These are phyloP conservation scores for Apteryx owenii DNA, from an alignment of 2,113 vertebrate species.

Conservation along the genomic window DNA sequence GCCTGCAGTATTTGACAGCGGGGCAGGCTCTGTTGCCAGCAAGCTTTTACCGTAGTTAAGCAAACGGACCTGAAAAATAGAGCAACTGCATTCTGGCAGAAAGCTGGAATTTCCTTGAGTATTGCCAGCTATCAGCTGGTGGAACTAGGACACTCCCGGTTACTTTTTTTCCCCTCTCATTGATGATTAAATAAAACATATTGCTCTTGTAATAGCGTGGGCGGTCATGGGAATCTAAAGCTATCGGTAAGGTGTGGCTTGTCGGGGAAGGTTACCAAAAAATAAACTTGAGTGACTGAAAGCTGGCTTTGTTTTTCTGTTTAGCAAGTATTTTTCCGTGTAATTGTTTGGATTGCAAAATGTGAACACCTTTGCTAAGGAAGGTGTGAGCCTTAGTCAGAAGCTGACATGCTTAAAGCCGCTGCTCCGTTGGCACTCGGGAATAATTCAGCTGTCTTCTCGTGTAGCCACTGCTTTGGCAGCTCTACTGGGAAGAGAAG, in stretches of 20 bases:
- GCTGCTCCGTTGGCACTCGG: accelerated
- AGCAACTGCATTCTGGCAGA: neutral
- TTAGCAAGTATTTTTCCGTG: neutral
- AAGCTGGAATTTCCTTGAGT: neutral
- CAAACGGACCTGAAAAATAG: neutral
- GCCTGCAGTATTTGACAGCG: neutral
- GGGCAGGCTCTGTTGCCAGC: neutral
- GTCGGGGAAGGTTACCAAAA: neutral
- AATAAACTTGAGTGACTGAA: neutral
- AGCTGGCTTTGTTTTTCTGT: accelerated
- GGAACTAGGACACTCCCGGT: neutral
- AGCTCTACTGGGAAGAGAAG: neutral
- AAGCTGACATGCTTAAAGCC: neutral
- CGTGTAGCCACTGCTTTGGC: neutral
- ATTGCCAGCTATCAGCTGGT: neutral
- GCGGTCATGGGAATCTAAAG: neutral
- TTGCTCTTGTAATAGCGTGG: neutral
- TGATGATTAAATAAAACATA: neutral
- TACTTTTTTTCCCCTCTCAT: neutral
- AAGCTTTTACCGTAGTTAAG: neutral
- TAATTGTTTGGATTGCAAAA: neutral
- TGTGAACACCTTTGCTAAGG: neutral
- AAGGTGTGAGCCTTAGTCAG: neutral
- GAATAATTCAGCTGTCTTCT: neutral
- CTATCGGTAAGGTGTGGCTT: accelerated